These are phyloP conservation scores for Mormyrus lacerda DNA, from an alignment of 2,113 vertebrate species.

Conservation along the genomic window DNA sequence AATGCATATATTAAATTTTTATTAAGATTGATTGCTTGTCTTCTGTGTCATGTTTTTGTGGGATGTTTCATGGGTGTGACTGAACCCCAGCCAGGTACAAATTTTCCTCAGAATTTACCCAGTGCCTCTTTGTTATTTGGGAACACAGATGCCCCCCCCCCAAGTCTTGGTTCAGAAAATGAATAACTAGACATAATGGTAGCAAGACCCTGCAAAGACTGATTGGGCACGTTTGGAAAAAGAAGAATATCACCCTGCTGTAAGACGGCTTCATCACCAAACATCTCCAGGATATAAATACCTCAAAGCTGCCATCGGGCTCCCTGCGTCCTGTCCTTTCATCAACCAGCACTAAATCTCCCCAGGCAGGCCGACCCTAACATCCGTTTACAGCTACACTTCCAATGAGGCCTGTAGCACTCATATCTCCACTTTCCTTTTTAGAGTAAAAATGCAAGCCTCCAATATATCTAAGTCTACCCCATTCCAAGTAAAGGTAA, in stretches of 20 bases:
- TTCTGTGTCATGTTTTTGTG: neutral
- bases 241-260: neutral
- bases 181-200: neutral
- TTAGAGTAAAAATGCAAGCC: neutral
- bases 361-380: neutral
- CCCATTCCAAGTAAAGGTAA: neutral
- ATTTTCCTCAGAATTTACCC: neutral
- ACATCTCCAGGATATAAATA: neutral
- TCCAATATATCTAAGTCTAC: neutral
- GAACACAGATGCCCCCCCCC: neutral
- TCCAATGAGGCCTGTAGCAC: neutral
- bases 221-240: neutral
- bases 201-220: neutral
- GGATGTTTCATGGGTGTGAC: neutral
- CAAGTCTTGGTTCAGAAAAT: neutral
- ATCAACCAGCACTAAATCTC: neutral
- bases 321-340: neutral
- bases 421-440: neutral
- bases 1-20: neutral
- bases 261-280: neutral
- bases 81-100: neutral
- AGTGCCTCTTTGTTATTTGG: neutral
- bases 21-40: neutral
- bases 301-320: neutral
- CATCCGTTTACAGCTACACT: neutral